Base-by-base conservation (phyloP, 2,113 vertebrate species). In the Pycnonotus jocosus region DNA sequence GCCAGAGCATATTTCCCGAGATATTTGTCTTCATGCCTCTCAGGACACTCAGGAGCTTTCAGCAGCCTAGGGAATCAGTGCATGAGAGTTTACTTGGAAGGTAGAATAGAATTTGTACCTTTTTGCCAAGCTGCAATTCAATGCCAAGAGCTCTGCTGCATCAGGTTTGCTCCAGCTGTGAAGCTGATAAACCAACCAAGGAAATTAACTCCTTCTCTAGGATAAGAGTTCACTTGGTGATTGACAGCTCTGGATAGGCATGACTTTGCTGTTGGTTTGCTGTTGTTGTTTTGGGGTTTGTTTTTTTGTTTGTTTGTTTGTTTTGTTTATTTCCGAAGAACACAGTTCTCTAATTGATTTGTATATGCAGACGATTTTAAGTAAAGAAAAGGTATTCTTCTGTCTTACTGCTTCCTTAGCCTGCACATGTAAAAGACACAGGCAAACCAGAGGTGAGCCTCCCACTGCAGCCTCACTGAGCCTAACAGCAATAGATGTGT, bases 391-490 rank as follows among this genome's bases (percentile, higher is more conserved):
- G 2, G 4, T 80, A 17, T 79, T 94, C 85, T 60, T 12, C 27
- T 68, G 6, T 77, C 60, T 77, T 77, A 19, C 16, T 35, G 15
- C 38, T 57, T 86, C 66, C 30, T 86, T 65, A 62, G 7, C 6
- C 48, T 38, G 14, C 24, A 51, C 3, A 1, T 20, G 16, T 53
- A 18, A 91, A 48, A 25, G 22, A 27, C 3, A 9, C 15, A 3
- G 9, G 24, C 51, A 84, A 81, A 47, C 1, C 17, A 47, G 38
- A 53, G n/a, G 33, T 33, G 45, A 74, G 8, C 28, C 44, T 81
- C 72, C 20, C 4, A 2, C 71, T 61, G 11, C 48, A n/a, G 10
- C 38, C 47, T 68, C 0, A 0, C 54, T 72, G 31, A 57, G 25
- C 53, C 45, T 37, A 17, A 16, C 28, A 85, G 37, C 79, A 86